phyloP scores from a whole-genome alignment of 1,140 invertebrate genomes.

The Drosophila insularis region DNA sequence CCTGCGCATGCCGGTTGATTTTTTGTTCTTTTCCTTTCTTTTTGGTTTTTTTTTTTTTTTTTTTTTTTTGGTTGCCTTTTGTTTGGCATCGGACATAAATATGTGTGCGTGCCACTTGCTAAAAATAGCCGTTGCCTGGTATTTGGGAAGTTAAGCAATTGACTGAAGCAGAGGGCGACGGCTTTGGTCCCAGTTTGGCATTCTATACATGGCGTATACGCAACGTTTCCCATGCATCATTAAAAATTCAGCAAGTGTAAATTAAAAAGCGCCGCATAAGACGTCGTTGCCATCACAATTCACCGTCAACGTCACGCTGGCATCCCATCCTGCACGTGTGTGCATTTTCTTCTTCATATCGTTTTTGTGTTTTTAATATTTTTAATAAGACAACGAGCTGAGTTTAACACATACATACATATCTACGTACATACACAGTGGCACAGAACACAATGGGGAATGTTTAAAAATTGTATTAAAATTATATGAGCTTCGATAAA shows the following conservation, averaged over 20 bases:
- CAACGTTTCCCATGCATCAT: conserved; percentile 44
- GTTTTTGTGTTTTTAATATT: conserved; percentile 41
- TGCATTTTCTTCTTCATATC: conserved; percentile 47
- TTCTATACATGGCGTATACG: conserved; percentile 51
- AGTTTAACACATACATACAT: neutral
- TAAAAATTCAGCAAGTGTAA: conserved; percentile 69
- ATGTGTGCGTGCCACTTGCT: conserved; percentile 32
- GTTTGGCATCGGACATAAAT: conserved; percentile 29
- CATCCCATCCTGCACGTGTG: conserved; percentile 47
- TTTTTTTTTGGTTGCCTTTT: conserved; percentile 15
- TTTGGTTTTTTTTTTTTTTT: neutral
- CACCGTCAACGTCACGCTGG: conserved; percentile 3
- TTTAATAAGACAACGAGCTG: conserved; percentile 50
- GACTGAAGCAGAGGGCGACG: neutral
- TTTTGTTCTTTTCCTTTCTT: neutral
- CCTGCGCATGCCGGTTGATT: conserved; percentile 32
- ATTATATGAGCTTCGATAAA: too few species aligned
- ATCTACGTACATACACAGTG: neutral
- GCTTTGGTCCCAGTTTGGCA: conserved; percentile 13
- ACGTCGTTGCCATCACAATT: conserved; percentile 23
- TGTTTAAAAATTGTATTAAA: neutral
- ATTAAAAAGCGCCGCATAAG: conserved; percentile 48
- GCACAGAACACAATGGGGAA: neutral
- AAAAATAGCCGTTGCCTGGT: conserved; percentile 56
- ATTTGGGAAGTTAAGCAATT: conserved; percentile 36